These are phyloP conservation scores for Hirtodrosophila trivittata DNA, from an alignment of 2,888 invertebrate genomes.

Conservation along the genomic window DNA sequence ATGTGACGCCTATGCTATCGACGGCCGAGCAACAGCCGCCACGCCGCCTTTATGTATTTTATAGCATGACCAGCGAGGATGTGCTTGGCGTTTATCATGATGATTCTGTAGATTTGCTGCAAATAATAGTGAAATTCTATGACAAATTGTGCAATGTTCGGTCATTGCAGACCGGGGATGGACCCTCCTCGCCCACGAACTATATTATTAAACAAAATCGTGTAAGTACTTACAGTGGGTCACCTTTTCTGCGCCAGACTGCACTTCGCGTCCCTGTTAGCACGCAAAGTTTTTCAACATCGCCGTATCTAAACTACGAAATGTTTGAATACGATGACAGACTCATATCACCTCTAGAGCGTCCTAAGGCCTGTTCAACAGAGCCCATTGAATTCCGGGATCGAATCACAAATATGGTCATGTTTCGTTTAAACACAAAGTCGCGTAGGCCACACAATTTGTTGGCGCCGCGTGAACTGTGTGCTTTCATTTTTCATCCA, in stretches of 20 bases:
- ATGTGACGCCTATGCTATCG: conserved; percentile 10
- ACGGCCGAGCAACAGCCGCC: conserved; percentile 29
- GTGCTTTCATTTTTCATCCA: conserved; percentile 98
- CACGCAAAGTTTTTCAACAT: conserved; percentile 96
- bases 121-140: conserved; percentile 94
- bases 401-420: conserved; percentile 91
- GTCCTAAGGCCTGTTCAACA: conserved; percentile 94
- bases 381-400: conserved; percentile 93
- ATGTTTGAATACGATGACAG: conserved; percentile 98
- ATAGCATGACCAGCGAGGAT: conserved; percentile 92
- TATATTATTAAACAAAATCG: conserved; percentile 46
- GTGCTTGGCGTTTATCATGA: conserved; percentile 95
- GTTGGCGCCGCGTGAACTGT: conserved; percentile 88
- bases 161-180: conserved; percentile 90
- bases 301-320: conserved; percentile 95
- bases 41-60: conserved; percentile 90
- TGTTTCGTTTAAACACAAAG: conserved; percentile 89
- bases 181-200: conserved; percentile 92
- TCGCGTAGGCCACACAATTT: conserved; percentile 18
- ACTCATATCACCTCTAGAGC: conserved; percentile 97
- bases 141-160: conserved; percentile 96
- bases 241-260: conserved; percentile 95
- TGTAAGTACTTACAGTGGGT: conserved; percentile 18
- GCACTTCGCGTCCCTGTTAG: conserved; percentile 96
- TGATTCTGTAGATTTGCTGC: conserved; percentile 92